Evolutionary conservation across 1,140 invertebrate species (phyloP).

Genomic region (Plutomurus gul): DNA sequence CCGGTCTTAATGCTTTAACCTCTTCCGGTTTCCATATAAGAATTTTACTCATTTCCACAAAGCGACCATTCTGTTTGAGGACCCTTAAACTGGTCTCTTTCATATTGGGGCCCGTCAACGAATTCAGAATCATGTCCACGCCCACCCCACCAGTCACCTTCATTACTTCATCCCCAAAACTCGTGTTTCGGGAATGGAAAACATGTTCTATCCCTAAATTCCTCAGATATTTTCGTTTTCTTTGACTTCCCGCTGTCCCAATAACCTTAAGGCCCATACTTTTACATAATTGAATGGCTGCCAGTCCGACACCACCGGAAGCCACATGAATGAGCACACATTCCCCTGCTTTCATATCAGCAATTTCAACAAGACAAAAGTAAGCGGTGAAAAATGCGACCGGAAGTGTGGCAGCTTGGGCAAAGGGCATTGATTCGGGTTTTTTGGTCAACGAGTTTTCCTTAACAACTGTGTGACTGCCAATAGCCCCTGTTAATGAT

Average conservation of each 20-base stretch:
- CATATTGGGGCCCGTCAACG: conserved; percentile 39
- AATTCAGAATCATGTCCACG: conserved; percentile 41
- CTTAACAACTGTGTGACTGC: conserved; percentile 6
- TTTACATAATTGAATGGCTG: conserved; percentile 64
- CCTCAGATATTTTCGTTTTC: conserved; percentile 32
- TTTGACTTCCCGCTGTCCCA: conserved; percentile 34
- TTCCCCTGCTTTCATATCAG: conserved; percentile 59
- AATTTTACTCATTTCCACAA: conserved; percentile 43
- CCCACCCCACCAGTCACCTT: not conserved
- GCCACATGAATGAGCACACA: conserved; percentile 67
- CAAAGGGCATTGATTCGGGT: not conserved
- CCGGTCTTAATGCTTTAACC: conserved; percentile 6
- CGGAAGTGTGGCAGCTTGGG: conserved; percentile 24
- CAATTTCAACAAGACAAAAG: conserved; percentile 25
- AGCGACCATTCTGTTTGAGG: conserved; percentile 22
- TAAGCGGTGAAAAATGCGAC: conserved; percentile 10
- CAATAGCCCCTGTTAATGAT: not conserved
- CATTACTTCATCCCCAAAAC: conserved; percentile 31
- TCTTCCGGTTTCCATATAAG: conserved; percentile 37
- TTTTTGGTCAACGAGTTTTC: not conserved
- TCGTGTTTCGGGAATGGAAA: conserved; percentile 37
- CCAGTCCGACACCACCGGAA: conserved; percentile 67
- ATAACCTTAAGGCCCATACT: conserved; percentile 54
- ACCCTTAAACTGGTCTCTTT: conserved; percentile 39
- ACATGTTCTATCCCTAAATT: conserved; percentile 37